Percentiles rank a stretch among this genome's conserved stretches.
Evolutionary conservation across 2,113 vertebrate species (phyloP).

Genomic region (Athene noctua): DNA sequence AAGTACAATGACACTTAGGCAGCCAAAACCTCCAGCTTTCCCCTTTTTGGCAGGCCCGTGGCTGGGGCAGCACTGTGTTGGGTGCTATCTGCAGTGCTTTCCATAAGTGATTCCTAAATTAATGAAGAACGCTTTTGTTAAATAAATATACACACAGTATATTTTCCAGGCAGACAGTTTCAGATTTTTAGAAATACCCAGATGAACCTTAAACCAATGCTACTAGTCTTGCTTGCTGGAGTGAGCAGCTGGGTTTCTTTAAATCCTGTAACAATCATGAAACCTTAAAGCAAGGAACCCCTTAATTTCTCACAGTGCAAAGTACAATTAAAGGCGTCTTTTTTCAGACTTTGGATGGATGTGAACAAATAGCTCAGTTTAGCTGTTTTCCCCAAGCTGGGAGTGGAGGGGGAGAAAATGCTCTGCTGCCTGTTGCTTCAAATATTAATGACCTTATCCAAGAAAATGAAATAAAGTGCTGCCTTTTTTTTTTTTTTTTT

Average conservation of each 20-base stretch:
- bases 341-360: background rate
- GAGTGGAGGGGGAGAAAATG: too few species aligned
- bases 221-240: background rate
- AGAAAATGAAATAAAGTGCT: background rate
- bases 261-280: background rate
- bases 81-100: background rate
- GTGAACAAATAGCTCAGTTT: background rate
- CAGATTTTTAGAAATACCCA: background rate
- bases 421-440: background rate
- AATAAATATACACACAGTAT: background rate
- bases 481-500: background rate
- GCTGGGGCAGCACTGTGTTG: fast-evolving
- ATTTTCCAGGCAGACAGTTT: background rate
- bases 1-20: fast-evolving
- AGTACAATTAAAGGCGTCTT: background rate
- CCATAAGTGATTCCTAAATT: background rate
- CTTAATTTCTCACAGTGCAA: background rate
- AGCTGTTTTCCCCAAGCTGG: fast-evolving
- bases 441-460: background rate
- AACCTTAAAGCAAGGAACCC: background rate
- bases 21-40: background rate
- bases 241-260: background rate
- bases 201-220: background rate
- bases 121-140: background rate
- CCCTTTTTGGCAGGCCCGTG: fast-evolving